Evolutionary conservation across 2,888 invertebrate genomes (phyloP).

Genomic region (Catocala fraxini): DNA sequence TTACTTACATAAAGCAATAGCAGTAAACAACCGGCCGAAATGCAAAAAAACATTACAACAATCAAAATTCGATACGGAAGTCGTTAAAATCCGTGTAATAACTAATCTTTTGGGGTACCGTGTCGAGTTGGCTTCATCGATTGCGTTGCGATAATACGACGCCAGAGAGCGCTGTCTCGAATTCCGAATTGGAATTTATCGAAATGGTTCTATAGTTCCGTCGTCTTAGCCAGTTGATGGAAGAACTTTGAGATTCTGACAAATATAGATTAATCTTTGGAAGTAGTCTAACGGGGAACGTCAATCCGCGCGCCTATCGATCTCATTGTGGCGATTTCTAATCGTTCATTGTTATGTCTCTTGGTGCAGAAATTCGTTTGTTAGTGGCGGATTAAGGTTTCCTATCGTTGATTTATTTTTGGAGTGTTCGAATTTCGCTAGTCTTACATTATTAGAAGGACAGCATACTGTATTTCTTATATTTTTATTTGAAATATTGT

Average conservation of each 20-base stretch:
- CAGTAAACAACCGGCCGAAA: neutral
- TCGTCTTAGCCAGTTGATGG: slow-evolving; percentile 8
- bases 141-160: slow-evolving; percentile 18
- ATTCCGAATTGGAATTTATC: slow-evolving; percentile 30
- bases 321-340: neutral
- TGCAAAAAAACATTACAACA: neutral
- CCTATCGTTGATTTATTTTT: too few species aligned
- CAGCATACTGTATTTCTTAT: too few species aligned
- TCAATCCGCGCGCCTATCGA: neutral
- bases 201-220: slow-evolving; percentile 18
- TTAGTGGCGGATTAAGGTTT: too few species aligned
- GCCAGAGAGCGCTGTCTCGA: slow-evolving; percentile 13
- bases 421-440: too few species aligned
- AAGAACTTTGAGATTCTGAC: slow-evolving; percentile 15
- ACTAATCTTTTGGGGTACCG: slow-evolving; percentile 20
- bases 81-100: slow-evolving; percentile 19
- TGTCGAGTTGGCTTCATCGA: slow-evolving; percentile 13
- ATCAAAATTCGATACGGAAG: slow-evolving; percentile 23
- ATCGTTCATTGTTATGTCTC: too few species aligned
- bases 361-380: too few species aligned
- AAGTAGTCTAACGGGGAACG: neutral
- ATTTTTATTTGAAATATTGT: too few species aligned
- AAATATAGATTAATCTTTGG: slow-evolving; percentile 10
- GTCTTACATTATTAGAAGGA: too few species aligned
- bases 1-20: too few species aligned